Percentiles rank a stretch among this genome's conserved stretches.
Conservation (phyloP, 1,140 invertebrate genomes). For the Calephelis virginiensis region DNA sequence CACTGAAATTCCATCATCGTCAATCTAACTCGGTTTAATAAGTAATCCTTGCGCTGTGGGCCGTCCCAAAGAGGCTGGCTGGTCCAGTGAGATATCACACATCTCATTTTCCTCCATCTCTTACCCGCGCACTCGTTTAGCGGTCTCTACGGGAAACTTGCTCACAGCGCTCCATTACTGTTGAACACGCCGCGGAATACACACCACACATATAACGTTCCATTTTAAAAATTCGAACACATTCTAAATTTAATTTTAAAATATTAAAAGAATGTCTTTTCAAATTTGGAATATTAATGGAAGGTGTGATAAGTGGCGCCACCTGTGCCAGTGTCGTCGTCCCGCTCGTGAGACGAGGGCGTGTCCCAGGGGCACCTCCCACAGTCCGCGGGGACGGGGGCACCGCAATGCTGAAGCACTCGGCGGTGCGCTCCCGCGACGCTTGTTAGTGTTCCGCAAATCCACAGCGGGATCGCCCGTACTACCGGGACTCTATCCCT, state of each 20-base stretch:
- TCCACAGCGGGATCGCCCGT: constrained; percentile 72
- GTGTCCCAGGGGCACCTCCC: constrained; percentile 72
- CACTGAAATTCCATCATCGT: constrained; percentile 77
- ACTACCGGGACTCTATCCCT: constrained; percentile 72
- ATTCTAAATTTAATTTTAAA: constrained; percentile 23
- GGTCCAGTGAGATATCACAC: constrained; percentile 64
- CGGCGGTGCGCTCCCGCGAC: constrained; percentile 73
- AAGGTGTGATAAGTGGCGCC: constrained; percentile 55
- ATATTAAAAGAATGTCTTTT: constrained; percentile 19
- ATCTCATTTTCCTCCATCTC: constrained; percentile 63
- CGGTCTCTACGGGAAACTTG: constrained; percentile 64
- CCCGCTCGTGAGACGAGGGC: constrained; percentile 71
- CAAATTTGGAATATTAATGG: constrained; percentile 29
- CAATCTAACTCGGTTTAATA: constrained; percentile 74
- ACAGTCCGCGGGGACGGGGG: constrained; percentile 74
- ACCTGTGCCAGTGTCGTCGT: constrained; percentile 56
- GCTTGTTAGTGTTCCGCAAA: constrained; percentile 77
- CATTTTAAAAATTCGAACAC: constrained; percentile 30
- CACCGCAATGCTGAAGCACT: constrained; percentile 66
- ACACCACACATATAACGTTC: constrained; percentile 22
- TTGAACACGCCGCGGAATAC: constrained; percentile 29
- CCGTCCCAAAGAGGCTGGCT: constrained; percentile 54
- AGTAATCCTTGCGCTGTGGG: constrained; percentile 68
- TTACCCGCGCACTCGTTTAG: constrained; percentile 45
- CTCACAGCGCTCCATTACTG: constrained; percentile 44